Base-by-base conservation (phyloP, 2,888 invertebrate species). In the Trissolcus brochymenae region DNA sequence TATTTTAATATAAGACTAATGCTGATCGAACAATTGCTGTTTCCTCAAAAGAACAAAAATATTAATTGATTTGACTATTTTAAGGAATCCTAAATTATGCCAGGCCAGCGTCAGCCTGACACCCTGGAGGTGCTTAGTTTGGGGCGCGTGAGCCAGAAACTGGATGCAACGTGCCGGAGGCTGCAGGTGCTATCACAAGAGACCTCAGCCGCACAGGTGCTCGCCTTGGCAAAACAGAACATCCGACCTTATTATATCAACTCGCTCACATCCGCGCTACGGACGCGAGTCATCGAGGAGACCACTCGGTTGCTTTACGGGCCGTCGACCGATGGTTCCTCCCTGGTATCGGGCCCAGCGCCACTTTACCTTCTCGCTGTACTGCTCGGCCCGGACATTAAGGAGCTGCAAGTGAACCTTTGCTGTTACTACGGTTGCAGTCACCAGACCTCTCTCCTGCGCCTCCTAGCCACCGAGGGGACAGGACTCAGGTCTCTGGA, bases 351-450 rank as follows among this genome's bases (percentile, higher is more conserved):
- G 16, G 90, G 89, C 1, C 89, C 89, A 14, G 89, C 89, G 13
- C 89, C 89, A 0, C 76, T 89, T 2, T 89, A 90, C 74, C 79
- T 90, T 9, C 80, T 90, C 13, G 87, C 88, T 1, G 76, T 90
- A 2, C 84, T 90, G 49, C 83, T 90, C 2, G 89, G 88, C 3
- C 87, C 86, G 16, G 90, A 90, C 64, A 87, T 90, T 21, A 87
- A 85, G 51, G 82, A 84, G 16, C 82, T 90, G 35, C 84, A 86
- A 51, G 87, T 90, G 11, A 88, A 89, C 73, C 82, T 90, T 1
- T 90, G 90, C 80, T 90, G 90, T 79, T 90, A 90, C 73, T 90
- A 90, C 65, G 90, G 90, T 13, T 90, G 90, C 78, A 90, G 89
- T 43, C 90, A 90, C 78, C 90, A 90, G 78, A 88, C 89, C 2